phyloP scores from a whole-genome alignment of 2,797 vertebrate species.

The Alca torda region DNA sequence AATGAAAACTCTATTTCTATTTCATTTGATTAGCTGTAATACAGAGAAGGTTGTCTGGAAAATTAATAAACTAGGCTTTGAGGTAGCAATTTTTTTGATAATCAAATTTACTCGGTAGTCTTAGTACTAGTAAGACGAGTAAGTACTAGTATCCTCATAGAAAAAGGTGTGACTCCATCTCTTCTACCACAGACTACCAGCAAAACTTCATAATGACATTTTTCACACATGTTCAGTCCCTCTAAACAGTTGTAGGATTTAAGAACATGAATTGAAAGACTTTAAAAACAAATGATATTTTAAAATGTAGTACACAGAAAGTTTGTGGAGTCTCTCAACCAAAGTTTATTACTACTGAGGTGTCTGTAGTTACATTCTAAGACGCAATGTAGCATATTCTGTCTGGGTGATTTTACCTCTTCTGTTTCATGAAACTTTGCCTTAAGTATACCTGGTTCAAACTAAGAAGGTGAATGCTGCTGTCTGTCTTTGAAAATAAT shows the following conservation, averaged over 20 bases:
- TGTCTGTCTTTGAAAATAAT: background rate
- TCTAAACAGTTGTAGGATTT: background rate
- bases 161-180: background rate
- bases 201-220: background rate
- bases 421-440: background rate
- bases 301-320: background rate
- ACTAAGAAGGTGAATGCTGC: background rate
- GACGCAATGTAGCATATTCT: background rate
- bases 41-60: background rate
- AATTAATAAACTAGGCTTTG: background rate
- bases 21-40: background rate
- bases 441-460: background rate
- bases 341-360: background rate
- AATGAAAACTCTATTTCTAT: background rate
- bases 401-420: background rate
- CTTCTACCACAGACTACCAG: background rate
- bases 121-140: background rate
- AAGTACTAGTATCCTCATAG: background rate
- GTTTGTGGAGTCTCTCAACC: background rate
- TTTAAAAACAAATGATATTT: background rate
- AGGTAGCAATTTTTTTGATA: background rate
- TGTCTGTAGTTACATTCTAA: background rate
- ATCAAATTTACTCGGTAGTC: background rate
- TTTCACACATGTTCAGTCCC: background rate
- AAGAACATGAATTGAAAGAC: background rate